These are phyloP conservation scores for Mylabris sibirica DNA, from an alignment of 2,888 invertebrate species.

Conservation along the genomic window DNA sequence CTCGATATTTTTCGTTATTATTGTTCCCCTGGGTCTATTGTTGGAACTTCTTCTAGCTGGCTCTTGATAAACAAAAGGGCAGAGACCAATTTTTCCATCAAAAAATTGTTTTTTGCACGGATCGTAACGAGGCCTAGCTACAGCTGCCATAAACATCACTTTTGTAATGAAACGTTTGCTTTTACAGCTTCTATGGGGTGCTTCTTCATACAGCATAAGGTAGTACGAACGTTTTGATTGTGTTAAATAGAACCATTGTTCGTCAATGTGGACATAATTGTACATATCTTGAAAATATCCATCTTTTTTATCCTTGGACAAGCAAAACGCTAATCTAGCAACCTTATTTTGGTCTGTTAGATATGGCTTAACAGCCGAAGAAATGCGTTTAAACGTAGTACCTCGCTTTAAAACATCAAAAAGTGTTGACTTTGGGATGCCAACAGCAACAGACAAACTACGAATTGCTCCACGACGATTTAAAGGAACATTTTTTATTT, in stretches of 20 bases:
- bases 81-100: background rate
- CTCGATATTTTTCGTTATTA: background rate
- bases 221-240: slow-evolving; percentile 15
- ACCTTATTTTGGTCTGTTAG: no score
- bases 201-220: background rate
- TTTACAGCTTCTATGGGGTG: background rate
- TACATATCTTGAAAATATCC: no score
- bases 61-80: slow-evolving; percentile 10
- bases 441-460: no score
- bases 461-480: no score
- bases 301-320: no score
- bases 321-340: no score
- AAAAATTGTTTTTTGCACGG: slow-evolving; percentile 10
- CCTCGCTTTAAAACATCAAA: no score
- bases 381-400: no score
- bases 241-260: slow-evolving; percentile 5
- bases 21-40: slow-evolving; percentile 9
- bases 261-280: no score
- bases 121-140: slow-evolving; percentile 4
- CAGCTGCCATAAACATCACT: slow-evolving; percentile 14
- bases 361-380: no score
- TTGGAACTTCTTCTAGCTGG: background rate
- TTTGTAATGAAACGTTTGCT: background rate
- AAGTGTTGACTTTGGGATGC: no score
- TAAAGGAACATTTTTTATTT: no score